A percentile compares a stretch with the other conserved stretches of the same genome.
These are phyloP conservation scores for Rhyacophila brunnea DNA, from an alignment of 1,140 invertebrate species.

Conservation along the genomic window DNA sequence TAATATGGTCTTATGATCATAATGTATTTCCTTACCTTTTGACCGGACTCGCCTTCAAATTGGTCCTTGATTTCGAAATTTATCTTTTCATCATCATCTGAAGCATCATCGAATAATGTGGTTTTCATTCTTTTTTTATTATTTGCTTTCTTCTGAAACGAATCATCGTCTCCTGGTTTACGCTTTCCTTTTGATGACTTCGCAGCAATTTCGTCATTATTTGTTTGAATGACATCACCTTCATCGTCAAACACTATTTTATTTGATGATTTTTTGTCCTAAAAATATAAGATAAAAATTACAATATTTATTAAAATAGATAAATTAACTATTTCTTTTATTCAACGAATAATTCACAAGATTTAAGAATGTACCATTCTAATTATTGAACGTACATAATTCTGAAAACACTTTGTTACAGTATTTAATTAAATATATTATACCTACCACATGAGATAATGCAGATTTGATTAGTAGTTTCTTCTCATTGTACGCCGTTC, in stretches of 20 bases:
- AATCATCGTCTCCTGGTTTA: no score
- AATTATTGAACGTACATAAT: no score
- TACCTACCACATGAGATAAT: conserved; percentile 56
- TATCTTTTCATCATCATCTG: conserved; percentile 47
- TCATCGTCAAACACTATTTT: conserved; percentile 59
- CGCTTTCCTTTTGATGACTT: background rate
- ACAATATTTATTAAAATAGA: conserved; percentile 5
- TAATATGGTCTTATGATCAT: no score
- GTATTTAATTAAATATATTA: no score
- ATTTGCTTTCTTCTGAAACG: background rate
- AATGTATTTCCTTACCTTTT: conserved; percentile 47
- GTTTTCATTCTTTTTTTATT: conserved; percentile 36
- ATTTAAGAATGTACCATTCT: no score
- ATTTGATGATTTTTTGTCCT: conserved; percentile 56
- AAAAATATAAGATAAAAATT: conserved; percentile 24
- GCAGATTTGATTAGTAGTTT: conserved; percentile 57
- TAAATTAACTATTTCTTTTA: no score
- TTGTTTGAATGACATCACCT: conserved; percentile 15
- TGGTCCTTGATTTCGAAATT: conserved; percentile 56
- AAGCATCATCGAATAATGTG: conserved; percentile 49
- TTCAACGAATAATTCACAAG: no score
- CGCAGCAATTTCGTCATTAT: background rate
- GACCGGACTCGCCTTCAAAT: conserved; percentile 56
- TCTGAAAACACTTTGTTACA: no score
- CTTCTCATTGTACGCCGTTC: conserved; percentile 56